phyloP scores from a whole-genome alignment of 2,797 vertebrate genomes.

The Pampus argenteus region DNA sequence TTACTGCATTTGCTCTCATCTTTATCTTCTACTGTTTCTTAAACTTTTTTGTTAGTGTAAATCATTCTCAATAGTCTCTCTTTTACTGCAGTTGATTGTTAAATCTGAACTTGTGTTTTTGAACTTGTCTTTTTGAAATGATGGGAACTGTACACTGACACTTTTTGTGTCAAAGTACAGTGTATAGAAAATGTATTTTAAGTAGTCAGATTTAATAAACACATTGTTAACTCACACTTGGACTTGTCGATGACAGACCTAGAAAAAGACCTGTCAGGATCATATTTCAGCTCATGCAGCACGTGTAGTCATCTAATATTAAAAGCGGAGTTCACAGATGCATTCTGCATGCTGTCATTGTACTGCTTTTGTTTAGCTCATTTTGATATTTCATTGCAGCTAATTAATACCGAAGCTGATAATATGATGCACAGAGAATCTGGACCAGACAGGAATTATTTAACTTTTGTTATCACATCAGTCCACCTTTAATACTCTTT shows the following conservation, averaged over 20 bases:
- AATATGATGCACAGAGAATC: not conserved
- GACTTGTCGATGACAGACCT: slow-evolving; percentile 14
- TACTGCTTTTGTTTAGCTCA: slow-evolving; percentile 13
- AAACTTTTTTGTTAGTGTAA: slow-evolving; percentile 24
- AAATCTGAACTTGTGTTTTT: slow-evolving; percentile 57
- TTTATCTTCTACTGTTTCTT: slow-evolving; percentile 35
- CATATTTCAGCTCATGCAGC: slow-evolving; percentile 17
- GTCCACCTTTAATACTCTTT: not conserved
- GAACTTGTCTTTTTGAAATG: slow-evolving; percentile 69
- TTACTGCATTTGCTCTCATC: slow-evolving; percentile 39
- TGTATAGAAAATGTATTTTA: slow-evolving; percentile 66
- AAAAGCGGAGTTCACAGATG: slow-evolving; percentile 11
- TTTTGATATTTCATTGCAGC: slow-evolving; percentile 18
- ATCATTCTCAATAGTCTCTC: slow-evolving; percentile 41
- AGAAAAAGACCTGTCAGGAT: slow-evolving; percentile 8
- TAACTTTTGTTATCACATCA: not conserved
- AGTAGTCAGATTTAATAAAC: slow-evolving; percentile 68
- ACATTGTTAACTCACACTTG: slow-evolving; percentile 37
- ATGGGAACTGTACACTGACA: slow-evolving; percentile 50
- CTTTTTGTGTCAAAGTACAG: slow-evolving; percentile 47
- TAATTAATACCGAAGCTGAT: slow-evolving; percentile 9
- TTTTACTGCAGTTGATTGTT: slow-evolving; percentile 37
- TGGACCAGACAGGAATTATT: not conserved
- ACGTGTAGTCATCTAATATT: slow-evolving; percentile 13
- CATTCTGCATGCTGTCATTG: not conserved